Evolutionary conservation across 2,113 vertebrate species (phyloP), one percentile per base, ranked within the genome.

Genomic region (Podiceps cristatus): DNA sequence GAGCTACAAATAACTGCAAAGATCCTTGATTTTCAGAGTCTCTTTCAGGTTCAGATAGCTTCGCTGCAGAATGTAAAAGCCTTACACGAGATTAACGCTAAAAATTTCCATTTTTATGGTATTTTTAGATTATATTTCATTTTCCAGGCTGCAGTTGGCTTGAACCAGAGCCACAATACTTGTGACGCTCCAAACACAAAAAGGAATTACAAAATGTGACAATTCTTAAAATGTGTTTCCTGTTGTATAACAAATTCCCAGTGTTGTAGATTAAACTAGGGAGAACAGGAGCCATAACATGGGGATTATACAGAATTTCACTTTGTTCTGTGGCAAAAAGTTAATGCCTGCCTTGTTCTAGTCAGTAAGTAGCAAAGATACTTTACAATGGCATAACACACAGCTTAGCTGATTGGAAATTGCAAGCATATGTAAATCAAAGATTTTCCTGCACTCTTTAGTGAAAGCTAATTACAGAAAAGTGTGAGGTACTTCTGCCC

Each of bases 201-300:
- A 95, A 93, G 31, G 47, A 95, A 96, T 93, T 84, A 74, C 58
- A 92, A 96, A 97, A 97, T 96, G 92, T 96, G 94, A 94, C 91
- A 95, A 94, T 94, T 96, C 91, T 83, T 96, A 72, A 97, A 96
- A 95, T 96, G 86, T 96, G 87, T 92, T 97, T 91, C 92, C 94
- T 96, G 76, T 97, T 97, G 76, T 96, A 82, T 77, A 95, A 94
- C 92, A 97, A 97, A 94, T 85, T 93, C 71, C 50, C 52, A 73
- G 40, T 95, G 91, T 92, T 98, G 83, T 95, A 75, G 44, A 94
- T 97, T 94, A 94, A 97, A 91, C 74, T 91, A 85, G 56, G 74
- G 40, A 81, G 67, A 97, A 89, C 78, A 92, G 87, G 85, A 98
- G 78, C 55, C 75, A 95, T 92, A 94, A 95, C 6, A 50, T 82